Evolutionary conservation across 2,113 vertebrate species (phyloP).

Genomic region (Rhinichthys klamathensis): DNA sequence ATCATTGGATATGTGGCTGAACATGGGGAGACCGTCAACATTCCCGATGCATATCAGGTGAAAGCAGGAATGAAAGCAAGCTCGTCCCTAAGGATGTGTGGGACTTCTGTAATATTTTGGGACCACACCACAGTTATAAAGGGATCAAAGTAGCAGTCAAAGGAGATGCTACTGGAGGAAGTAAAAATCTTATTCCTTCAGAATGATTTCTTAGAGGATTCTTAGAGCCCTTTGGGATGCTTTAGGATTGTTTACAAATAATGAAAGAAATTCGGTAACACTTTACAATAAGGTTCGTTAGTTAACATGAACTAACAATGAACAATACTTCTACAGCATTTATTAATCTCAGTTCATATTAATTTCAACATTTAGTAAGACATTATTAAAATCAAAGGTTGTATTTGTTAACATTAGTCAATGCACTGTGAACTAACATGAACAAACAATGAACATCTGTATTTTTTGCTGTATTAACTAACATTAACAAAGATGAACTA

Average conservation of each 20-base stretch:
- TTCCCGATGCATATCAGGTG: slow-evolving; percentile 97
- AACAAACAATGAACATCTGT: too few relatives aligned
- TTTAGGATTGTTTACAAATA: neutral
- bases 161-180: neutral
- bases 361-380: too few relatives aligned
- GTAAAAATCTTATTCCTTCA: too few relatives aligned
- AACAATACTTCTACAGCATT: too few relatives aligned
- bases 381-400: too few relatives aligned
- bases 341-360: too few relatives aligned
- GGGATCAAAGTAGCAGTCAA: neutral
- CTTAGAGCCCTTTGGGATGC: neutral
- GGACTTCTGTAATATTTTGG: neutral
- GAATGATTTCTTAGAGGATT: neutral
- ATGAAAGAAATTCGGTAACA: neutral
- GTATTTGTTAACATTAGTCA: too few relatives aligned
- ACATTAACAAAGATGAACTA: too few relatives aligned
- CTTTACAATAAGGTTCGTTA: too few relatives aligned
- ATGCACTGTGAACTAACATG: too few relatives aligned
- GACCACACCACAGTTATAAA: neutral
- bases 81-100: neutral
- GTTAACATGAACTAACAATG: too few relatives aligned
- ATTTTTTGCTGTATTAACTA: too few relatives aligned
- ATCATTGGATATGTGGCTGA: slow-evolving; percentile 98
- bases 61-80: neutral
- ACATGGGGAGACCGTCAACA: slow-evolving; percentile 96